These are phyloP conservation scores for Himalopsyche anomala DNA, from an alignment of 2,888 invertebrate species.

Conservation along the genomic window DNA sequence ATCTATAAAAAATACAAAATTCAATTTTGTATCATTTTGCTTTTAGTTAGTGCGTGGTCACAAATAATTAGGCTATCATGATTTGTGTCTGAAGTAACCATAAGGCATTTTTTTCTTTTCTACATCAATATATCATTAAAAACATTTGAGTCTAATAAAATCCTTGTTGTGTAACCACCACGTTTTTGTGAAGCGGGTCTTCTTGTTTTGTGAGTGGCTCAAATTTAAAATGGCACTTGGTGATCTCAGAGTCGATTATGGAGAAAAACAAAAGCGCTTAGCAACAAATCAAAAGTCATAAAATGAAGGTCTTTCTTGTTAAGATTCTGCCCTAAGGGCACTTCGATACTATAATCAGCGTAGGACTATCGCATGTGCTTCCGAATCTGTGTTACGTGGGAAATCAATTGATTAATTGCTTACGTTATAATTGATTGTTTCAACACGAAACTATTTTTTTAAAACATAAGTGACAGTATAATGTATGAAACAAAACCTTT, in stretches of 20 bases:
- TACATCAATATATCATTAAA: slow-evolving; percentile 34
- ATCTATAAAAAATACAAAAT: too few relatives aligned
- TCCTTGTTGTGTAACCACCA: not conserved
- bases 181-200: slow-evolving; percentile 21
- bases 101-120: slow-evolving; percentile 12
- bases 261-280: slow-evolving; percentile 13
- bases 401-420: too few relatives aligned
- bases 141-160: slow-evolving; percentile 8
- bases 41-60: too few relatives aligned
- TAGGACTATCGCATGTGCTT: not conserved
- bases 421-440: too few relatives aligned
- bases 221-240: slow-evolving; percentile 37
- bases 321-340: slow-evolving; percentile 10
- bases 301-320: slow-evolving; percentile 37
- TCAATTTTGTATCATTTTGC: too few relatives aligned
- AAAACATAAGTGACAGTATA: too few relatives aligned
- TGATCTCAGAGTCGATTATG: slow-evolving; percentile 31
- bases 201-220: not conserved
- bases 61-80: too few relatives aligned
- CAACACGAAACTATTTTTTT: too few relatives aligned
- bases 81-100: not conserved
- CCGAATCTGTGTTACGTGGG: not conserved
- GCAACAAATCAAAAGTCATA: slow-evolving; percentile 31
- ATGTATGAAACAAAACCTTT: too few relatives aligned
- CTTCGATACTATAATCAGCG: slow-evolving; percentile 1